Base-by-base conservation (phyloP, 2,888 invertebrate genomes). In the Liopterus haemorrhoidalis region DNA sequence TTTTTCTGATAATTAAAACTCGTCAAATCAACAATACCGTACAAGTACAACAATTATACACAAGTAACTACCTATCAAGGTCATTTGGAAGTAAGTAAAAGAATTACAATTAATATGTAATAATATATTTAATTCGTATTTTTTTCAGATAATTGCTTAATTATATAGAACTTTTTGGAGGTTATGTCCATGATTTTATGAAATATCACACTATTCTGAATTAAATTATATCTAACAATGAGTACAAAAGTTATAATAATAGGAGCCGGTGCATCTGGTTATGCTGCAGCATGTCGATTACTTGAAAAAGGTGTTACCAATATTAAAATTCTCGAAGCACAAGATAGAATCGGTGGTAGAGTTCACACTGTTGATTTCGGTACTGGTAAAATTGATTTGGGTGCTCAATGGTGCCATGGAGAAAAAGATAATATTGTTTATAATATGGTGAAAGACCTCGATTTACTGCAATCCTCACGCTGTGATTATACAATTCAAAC, bases 261-360 rank as follows among this genome's bases (percentile, higher is more conserved):
- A 45, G 79, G 79, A 45, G 76, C 76, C 25, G 78, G 78, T 6
- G 69, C 71, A 11, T 64, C 76, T n/a, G 78, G 78, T 9, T 65
- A 76, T 32, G 71, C 76, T 9, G 74, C 76, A n/a, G 75, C 74
- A 5, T 62, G 67, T 5, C 65, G 65, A 49, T 58, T 78, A 5
- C 49, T 69, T 2, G 64, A 71, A 53, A 65, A 64, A 51, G 70
- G 70, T 11, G 59, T 71, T 6, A 55, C 59, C 22, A 65, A 74
- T 56, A 54, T 79, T 5, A 68, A 60, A 4, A 65, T 79, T 49
- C 61, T 66, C 41, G 68, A 68, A 52, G 68, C 67, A 3, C 63
- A 65, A 54, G 58, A 62, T 47, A 57, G 67, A 22, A 63, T 67
- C 16, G 68, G 67, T 9, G 69, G 69, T 9, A 50, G 68, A 41